Base-by-base conservation (phyloP, 2,113 vertebrate species). In the Stictonetta naevosa region DNA sequence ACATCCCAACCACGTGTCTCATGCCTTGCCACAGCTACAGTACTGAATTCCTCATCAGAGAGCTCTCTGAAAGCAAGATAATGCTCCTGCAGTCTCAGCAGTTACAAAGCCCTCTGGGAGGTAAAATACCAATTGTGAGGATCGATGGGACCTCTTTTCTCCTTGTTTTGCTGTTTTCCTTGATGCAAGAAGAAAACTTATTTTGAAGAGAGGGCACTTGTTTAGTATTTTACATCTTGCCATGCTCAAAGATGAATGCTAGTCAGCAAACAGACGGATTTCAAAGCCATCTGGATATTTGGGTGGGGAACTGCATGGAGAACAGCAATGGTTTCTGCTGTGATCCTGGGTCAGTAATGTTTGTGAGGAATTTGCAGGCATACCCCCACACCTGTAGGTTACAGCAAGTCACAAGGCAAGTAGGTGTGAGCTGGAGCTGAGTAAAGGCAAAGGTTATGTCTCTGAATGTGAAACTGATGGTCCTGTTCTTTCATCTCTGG, bases 41-140 rank as follows among this genome's bases (percentile, higher is more conserved):
- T 60, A 11, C 86, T 93, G 94, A 95, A 95, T 95, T 97, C 93
- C 89, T 95, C 94, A 89, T 92, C 83, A 93, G 93, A 95, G 73
- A 91, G 91, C 93, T 95, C 83, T 95, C 95, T 96, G 91, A 89
- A 93, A 93, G 55, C 31, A 72, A 64, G 33, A 91, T 82, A 95
- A 91, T 88, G 62, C 38, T 95, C 88, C 78, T 2, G 10, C 78
- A 89, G 62, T n/a, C 92, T 95, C 86, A 91, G 94, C 77, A 96
- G 48, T 91, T 95, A 64, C 53, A 60, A 9, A 64, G 89, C 86
- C 86, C 73, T 87, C 91, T 2, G 3, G 69, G 86, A 93, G 60
- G 53, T 63, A 83, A 90, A 94, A 83, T 66, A 71, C 6, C 73
- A 28, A 20, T 63, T 67, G 73, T 38, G 73, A 42, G 69, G 60